A percentile compares a stretch with the other conserved stretches of the same genome.
phyloP scores from a whole-genome alignment of 2,797 vertebrate genomes.

The Clarias fuscus region DNA sequence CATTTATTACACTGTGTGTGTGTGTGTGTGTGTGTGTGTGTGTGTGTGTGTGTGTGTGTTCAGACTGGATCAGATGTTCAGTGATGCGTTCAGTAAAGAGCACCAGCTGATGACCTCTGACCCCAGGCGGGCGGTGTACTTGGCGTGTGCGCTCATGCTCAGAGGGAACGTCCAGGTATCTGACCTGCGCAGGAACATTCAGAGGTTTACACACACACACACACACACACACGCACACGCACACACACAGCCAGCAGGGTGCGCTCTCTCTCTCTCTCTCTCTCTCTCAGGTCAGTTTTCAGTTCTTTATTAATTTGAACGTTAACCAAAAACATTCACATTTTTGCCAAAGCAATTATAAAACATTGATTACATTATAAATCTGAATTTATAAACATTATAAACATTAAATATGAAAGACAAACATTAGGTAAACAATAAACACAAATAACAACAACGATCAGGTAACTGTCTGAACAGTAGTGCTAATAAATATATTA shows the following conservation, averaged over 20 bases:
- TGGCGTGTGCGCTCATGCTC: conserved; percentile 92
- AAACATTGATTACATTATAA: too few species aligned
- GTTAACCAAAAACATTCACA: too few species aligned
- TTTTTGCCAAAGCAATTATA: too few species aligned
- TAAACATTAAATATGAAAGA: too few species aligned
- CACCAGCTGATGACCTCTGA: conserved; percentile 90
- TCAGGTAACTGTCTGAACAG: too few species aligned
- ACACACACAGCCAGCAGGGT: not conserved
- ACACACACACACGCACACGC: too few species aligned
- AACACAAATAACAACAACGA: too few species aligned
- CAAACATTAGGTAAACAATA: too few species aligned
- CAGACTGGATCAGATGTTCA: conserved; percentile 98
- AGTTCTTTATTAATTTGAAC: too few species aligned
- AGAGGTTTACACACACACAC: conserved; percentile 76
- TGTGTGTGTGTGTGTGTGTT: conserved; percentile 15
- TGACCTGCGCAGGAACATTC: conserved; percentile 94
- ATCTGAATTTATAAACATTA: too few species aligned
- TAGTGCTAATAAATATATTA: too few species aligned
- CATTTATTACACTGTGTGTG: not conserved
- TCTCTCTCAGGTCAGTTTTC: not conserved
- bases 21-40: conserved; percentile 4
- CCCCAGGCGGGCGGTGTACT: conserved; percentile 86
- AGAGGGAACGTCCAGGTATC: conserved; percentile 92
- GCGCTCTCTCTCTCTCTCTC: not conserved
- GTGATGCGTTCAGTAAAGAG: conserved; percentile 92